Base-by-base conservation (phyloP, 2,888 invertebrate species). In the Drosophila mulleri region DNA sequence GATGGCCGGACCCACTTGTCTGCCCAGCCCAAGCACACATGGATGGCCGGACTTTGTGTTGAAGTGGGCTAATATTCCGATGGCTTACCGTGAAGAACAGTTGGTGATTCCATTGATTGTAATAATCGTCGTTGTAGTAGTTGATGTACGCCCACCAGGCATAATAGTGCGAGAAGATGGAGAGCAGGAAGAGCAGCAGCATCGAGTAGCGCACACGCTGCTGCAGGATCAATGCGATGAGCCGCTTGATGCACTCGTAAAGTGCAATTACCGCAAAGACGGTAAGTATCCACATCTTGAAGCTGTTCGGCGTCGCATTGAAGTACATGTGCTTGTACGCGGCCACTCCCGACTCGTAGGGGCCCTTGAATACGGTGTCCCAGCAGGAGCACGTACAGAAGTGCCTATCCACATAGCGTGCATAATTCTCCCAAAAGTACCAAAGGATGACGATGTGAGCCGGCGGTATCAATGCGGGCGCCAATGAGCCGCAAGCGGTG, bases 361-460 rank as follows among this genome's bases (percentile, higher is more conserved):
- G 94, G 16, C 95, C 96, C 94, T 96, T 96, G 88, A 96, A 96
- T 9, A 96, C 95, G 0, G 96, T 96, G 88, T 96, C 96, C 95
- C 96, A 96, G 90, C 96, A 96, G 14, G 95, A 95, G 91, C 96
- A 96, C 18, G 95, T 94, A 88, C 96, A 96, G 78, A 94, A 94
- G 66, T 94, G 93, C 78, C 93, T 94, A 89, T 96, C 95, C 53
- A 96, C 95, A 72, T 94, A 94, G 26, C 95, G 94, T 45, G 95
- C 94, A 91, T 95, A 95, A 83, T 95, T 94, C 84, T 94, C 94
- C 96, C 96, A 96, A 84, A 96, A 94, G 88, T 94, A 94, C 92
- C 94, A 94, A 42, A 95, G 92, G 61, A 94, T 93, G 54, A 94
- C 93, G 67, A 95, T 95, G 83, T 95, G 95, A 18, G 95, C 91